These are phyloP conservation scores for Elegia similella DNA, from an alignment of 2,888 invertebrate genomes.

Conservation along the genomic window DNA sequence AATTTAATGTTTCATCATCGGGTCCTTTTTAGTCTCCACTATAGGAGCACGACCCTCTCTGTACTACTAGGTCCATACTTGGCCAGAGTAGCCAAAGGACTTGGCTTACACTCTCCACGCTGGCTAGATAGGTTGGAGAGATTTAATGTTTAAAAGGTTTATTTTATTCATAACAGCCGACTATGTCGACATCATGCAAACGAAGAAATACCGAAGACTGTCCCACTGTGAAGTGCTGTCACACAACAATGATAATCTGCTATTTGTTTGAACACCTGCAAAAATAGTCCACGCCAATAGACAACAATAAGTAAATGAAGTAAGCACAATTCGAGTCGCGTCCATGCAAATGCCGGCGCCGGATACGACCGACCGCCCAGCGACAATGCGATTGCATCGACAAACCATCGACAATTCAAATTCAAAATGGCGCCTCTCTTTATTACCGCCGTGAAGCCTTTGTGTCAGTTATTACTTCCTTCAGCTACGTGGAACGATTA, in stretches of 20 bases:
- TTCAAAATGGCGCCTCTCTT: conserved; percentile 76
- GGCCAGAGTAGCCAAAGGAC: too few species aligned
- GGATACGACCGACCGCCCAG: conserved; percentile 77
- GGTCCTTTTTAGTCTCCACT: too few species aligned
- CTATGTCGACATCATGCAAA: too few species aligned
- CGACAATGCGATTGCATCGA: conserved; percentile 59
- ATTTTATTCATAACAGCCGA: too few species aligned
- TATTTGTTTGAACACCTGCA: conserved; percentile 11
- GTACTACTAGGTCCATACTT: too few species aligned
- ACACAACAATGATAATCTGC: conserved; percentile 1
- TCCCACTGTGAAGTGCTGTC: background rate
- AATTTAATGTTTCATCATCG: too few species aligned
- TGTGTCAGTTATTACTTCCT: conserved; percentile 57
- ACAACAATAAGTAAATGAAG: conserved; percentile 9
- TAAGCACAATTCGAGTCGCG: conserved; percentile 59
- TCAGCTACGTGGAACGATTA: conserved; percentile 62
- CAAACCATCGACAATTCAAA: conserved; percentile 53
- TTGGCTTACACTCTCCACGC: too few species aligned
- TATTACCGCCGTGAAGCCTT: conserved; percentile 44
- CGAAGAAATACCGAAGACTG: too few species aligned
- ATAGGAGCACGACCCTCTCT: too few species aligned
- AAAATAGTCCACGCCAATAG: background rate
- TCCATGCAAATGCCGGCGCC: conserved; percentile 79
- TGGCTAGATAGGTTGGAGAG: too few species aligned
- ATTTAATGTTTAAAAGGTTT: too few species aligned